Conservation (phyloP, 2,797 vertebrate species). For the Heteromormyrus szaboi region DNA sequence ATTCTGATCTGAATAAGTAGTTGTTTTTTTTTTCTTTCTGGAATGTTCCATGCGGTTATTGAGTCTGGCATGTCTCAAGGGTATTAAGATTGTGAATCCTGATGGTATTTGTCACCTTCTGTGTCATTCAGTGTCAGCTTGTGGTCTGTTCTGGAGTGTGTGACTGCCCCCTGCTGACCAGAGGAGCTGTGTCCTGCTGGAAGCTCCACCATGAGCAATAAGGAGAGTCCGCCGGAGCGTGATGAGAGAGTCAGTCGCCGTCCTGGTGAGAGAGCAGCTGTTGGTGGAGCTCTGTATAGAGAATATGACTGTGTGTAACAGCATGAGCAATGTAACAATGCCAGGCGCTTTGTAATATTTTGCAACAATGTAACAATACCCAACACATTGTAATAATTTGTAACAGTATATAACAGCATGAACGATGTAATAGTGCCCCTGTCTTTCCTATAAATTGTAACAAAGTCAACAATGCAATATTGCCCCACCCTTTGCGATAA, state of each 20-base stretch:
- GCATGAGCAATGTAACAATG: neutral
- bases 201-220: conserved; percentile 57
- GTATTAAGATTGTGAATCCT: conserved; percentile 1
- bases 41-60: neutral
- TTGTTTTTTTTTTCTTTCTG: neutral
- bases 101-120: neutral
- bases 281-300: neutral
- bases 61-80: neutral
- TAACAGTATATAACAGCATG: neutral
- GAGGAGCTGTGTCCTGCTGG: conserved; percentile 25
- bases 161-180: conserved; percentile 36
- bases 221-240: conserved; percentile 53
- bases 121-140: conserved; percentile 23
- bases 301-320: neutral
- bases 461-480: neutral
- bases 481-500: neutral
- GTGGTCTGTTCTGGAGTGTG: conserved; percentile 19
- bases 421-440: neutral
- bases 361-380: neutral
- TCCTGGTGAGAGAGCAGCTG: neutral
- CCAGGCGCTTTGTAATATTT: neutral
- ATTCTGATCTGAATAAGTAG: neutral
- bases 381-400: neutral
- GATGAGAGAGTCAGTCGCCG: conserved; percentile 37
- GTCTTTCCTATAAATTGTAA: neutral